Percentiles rank a stretch among this genome's conserved stretches.
Evolutionary conservation across 2,888 invertebrate species (phyloP).

Genomic region (Adelognathus sp.): DNA sequence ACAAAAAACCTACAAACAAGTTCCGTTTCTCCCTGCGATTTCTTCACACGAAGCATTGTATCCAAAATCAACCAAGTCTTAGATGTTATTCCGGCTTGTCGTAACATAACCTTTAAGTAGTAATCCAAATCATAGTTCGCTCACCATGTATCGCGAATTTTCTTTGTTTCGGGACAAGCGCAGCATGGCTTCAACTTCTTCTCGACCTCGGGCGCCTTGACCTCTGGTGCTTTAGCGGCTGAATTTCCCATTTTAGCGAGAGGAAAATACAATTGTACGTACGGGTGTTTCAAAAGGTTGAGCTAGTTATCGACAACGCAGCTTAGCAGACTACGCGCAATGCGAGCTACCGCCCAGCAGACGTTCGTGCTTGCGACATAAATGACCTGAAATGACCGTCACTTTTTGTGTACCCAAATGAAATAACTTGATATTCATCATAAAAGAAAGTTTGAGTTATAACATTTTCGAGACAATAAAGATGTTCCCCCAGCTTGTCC

Average conservation of each 20-base stretch:
- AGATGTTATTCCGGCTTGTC: not conserved
- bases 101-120: slow-evolving; percentile 46
- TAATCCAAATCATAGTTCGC: slow-evolving; percentile 58
- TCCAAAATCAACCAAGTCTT: too few relatives aligned
- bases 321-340: not conserved
- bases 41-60: too few relatives aligned
- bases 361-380: not conserved
- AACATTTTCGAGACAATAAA: too few relatives aligned
- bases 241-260: slow-evolving; percentile 83
- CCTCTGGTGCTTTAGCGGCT: slow-evolving; percentile 81
- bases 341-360: not conserved
- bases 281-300: not conserved
- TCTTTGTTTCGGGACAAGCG: slow-evolving; percentile 98
- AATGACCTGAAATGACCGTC: not conserved
- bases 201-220: slow-evolving; percentile 81
- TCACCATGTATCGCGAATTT: slow-evolving; percentile 95
- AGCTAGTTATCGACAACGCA: not conserved
- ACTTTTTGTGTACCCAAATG: not conserved
- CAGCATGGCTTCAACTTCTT: slow-evolving; percentile 97
- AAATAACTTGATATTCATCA: too few relatives aligned
- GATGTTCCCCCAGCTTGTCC: too few relatives aligned
- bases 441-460: too few relatives aligned
- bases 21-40: too few relatives aligned
- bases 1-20: too few relatives aligned
- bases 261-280: not conserved